A percentile compares a stretch with the other conserved stretches of the same genome.
phyloP scores from a whole-genome alignment of 2,888 invertebrate species.

The Lobophora halterata region DNA sequence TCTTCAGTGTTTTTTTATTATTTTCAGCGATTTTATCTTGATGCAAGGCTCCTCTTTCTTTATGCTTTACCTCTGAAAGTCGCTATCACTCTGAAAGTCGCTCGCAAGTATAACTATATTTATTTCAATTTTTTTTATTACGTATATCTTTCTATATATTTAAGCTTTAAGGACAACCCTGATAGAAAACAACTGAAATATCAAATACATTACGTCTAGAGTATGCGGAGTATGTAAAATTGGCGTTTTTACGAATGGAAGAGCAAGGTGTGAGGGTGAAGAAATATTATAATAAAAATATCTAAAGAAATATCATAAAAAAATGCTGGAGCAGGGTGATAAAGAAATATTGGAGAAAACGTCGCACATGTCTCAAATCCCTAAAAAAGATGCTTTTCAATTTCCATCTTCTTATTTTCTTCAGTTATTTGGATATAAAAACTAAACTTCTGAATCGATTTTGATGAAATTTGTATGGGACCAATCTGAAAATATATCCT shows the following conservation, averaged over 20 bases:
- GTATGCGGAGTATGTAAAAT: slow-evolving; percentile 70
- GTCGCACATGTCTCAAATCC: background rate
- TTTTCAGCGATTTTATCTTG: too few relatives aligned
- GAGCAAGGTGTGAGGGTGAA: slow-evolving; percentile 62
- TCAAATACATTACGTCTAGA: slow-evolving; percentile 51
- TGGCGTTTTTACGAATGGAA: slow-evolving; percentile 69
- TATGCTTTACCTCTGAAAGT: too few relatives aligned
- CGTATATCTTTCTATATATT: background rate
- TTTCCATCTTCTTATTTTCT: too few relatives aligned
- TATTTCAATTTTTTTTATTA: background rate
- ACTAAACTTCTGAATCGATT: too few relatives aligned
- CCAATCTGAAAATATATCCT: too few relatives aligned
- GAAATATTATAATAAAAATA: slow-evolving; percentile 53
- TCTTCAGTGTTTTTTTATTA: too few relatives aligned
- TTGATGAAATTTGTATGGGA: too few relatives aligned
- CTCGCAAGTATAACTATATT: background rate
- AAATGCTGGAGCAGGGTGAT: slow-evolving; percentile 1
- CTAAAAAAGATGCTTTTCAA: too few relatives aligned
- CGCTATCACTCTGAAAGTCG: too few relatives aligned
- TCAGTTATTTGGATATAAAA: too few relatives aligned
- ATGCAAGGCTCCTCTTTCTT: too few relatives aligned
- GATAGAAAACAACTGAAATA: slow-evolving; percentile 36
- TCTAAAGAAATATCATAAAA: slow-evolving; percentile 38
- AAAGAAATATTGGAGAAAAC: background rate
- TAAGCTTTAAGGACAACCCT: slow-evolving; percentile 11